Percentiles rank a stretch among this genome's conserved stretches.
Evolutionary conservation across 2,888 invertebrate genomes (phyloP).

Genomic region (Volucella inflata): DNA sequence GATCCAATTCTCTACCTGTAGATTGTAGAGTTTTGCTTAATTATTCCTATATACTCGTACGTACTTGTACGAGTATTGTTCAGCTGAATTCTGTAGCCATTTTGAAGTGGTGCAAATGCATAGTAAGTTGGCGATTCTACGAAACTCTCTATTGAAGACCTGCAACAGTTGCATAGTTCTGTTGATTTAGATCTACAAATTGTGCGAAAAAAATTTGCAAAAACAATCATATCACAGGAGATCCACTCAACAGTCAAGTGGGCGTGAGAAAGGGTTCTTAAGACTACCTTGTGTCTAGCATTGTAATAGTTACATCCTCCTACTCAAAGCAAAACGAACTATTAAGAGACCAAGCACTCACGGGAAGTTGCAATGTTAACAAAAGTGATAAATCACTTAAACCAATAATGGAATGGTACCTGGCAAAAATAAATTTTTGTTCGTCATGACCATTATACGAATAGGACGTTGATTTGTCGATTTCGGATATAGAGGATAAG

Average conservation of each 20-base stretch:
- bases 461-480: conserved; percentile 63
- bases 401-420: conserved; percentile 42
- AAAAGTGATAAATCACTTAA: conserved; percentile 72
- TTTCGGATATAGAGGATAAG: conserved; percentile 67
- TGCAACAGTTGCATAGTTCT: conserved; percentile 49
- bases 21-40: conserved; percentile 58
- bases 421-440: conserved; percentile 7
- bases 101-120: conserved; percentile 54
- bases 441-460: conserved; percentile 51
- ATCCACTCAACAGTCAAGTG: conserved; percentile 35
- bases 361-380: conserved; percentile 58
- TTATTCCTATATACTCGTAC: conserved; percentile 60
- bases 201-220: conserved; percentile 56
- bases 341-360: conserved; percentile 34
- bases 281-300: conserved; percentile 52
- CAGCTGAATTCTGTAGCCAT: conserved; percentile 15
- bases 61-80: background rate
- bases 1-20: conserved; percentile 19
- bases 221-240: conserved; percentile 56
- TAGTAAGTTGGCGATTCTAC: conserved; percentile 54
- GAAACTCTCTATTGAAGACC: conserved; percentile 33
- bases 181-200: conserved; percentile 44
- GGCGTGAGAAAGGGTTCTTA: conserved; percentile 53
- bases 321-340: conserved; percentile 61
- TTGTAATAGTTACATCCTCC: conserved; percentile 63